phyloP scores from a whole-genome alignment of 2,113 vertebrate genomes.

The Crocuta crocuta region DNA sequence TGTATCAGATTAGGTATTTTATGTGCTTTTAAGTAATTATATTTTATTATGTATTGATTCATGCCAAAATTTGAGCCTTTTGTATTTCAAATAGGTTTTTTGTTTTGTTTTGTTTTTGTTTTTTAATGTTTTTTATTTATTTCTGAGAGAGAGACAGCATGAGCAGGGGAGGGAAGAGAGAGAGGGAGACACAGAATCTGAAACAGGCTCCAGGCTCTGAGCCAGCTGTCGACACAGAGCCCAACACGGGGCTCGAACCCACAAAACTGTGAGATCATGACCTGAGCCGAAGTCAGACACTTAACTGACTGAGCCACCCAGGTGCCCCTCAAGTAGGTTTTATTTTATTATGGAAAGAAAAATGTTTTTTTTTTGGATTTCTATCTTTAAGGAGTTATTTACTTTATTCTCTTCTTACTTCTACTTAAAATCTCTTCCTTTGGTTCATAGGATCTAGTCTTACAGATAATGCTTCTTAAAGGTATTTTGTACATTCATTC shows the following conservation, averaged over 20 bases:
- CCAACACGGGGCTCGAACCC: too few species aligned
- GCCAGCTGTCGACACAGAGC: too few species aligned
- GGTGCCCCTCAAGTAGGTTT: not conserved
- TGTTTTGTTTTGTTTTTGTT: too few species aligned
- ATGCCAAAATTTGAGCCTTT: constrained; percentile 39
- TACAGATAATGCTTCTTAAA: not conserved
- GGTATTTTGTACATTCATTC: not conserved
- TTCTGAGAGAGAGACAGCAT: too few species aligned
- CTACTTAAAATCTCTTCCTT: not conserved
- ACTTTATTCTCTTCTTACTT: constrained; percentile 27
- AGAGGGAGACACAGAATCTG: too few species aligned
- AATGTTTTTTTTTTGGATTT: constrained; percentile 34
- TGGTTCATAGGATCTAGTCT: not conserved
- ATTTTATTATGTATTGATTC: not conserved
- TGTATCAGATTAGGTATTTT: constrained; percentile 27
- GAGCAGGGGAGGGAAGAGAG: too few species aligned
- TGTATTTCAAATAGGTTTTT: not conserved
- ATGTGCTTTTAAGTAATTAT: constrained; percentile 35
- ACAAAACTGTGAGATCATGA: too few species aligned
- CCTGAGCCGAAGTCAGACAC: too few species aligned
- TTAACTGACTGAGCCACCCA: too few species aligned
- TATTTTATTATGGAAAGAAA: constrained; percentile 38
- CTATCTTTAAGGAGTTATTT: not conserved
- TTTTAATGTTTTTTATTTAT: too few species aligned
- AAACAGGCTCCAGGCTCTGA: too few species aligned